Evolutionary conservation across 2,888 invertebrate genomes (phyloP), one percentile per base, ranked within the genome.

Genomic region (Argynnis bischoffii): DNA sequence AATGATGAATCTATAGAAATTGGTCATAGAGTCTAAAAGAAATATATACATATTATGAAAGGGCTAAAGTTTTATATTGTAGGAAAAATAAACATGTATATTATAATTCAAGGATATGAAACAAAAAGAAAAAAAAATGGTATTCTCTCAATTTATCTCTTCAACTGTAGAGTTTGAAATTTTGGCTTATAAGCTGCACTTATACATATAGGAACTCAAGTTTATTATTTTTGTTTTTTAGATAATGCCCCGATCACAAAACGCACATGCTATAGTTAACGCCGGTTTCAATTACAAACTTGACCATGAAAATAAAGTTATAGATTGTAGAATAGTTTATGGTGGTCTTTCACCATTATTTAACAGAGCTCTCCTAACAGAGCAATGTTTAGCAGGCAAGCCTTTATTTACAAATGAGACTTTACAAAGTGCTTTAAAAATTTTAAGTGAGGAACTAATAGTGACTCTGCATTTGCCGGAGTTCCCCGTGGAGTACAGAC

Each of bases 241-340:
- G 96, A 94, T 96, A 55, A 95, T 95, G 94, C 94, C 95, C 0
- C 88, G 95, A 74, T 93, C 95, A 0, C 95, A 96, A 86, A 96
- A 95, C 78, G 94, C 95, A 0, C 96, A 96, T 76, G 96, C 96
- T 0, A 93, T 95, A 66, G 95, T 97, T 0, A 96, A 96, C 77
- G 95, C 95, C n/a, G 96, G 95, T 4, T 96, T 96, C 78, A 84
- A 95, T 1, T 93, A 95, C 69, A 93, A 94, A 81, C 75, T 96
- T 3, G 51, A 67, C 13, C 8, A 56, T 1, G 18, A 50, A 4
- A 55, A 63, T 71, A 83, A 86, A 50, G 80, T 93, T 0, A 72
- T 80, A 35, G 78, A 79, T 35, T 93, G 94, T 1, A 81, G 81
- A 54, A 87, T 95, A 16, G 90, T 94, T 2, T 94, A 87, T 72